Evolutionary conservation across 2,797 vertebrate species (phyloP).

Genomic region (Natrix natrix): DNA sequence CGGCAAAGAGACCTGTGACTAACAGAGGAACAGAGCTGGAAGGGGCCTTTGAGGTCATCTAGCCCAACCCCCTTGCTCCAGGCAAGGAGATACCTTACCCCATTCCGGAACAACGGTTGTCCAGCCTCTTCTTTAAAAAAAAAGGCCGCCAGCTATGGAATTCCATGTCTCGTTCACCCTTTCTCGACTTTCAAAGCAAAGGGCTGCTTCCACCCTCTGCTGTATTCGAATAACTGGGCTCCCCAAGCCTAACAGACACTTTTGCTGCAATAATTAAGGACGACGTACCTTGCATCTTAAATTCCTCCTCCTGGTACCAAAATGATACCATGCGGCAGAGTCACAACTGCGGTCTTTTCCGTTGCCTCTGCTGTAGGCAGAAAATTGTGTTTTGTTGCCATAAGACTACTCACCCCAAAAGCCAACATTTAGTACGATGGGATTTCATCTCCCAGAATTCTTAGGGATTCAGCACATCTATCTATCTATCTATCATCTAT

Average conservation of each 20-base stretch:
- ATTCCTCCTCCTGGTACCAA: constrained; percentile 54
- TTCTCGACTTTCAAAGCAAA: not conserved
- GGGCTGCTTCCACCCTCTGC: not conserved
- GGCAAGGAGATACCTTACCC: not conserved
- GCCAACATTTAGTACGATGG: not conserved
- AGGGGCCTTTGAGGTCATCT: not conserved
- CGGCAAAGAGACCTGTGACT: not conserved
- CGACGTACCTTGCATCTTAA: constrained; percentile 59
- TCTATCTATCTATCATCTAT: too few relatives aligned
- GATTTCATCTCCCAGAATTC: not conserved
- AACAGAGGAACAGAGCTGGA: not conserved
- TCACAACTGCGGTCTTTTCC: constrained; percentile 48
- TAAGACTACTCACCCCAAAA: not conserved
- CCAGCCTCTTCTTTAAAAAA: not conserved
- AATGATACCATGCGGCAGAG: constrained; percentile 67
- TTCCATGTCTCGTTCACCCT: not conserved
- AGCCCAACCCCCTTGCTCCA: not conserved
- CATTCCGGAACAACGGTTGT: not conserved
- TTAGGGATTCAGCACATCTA: not conserved
- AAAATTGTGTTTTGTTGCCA: not conserved
- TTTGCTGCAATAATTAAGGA: too few relatives aligned
- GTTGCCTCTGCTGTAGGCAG: constrained; percentile 25
- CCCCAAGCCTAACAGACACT: too few relatives aligned
- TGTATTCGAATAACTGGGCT: not conserved
- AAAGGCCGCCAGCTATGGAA: not conserved